These are phyloP conservation scores for Philhelius pedissequus DNA, from an alignment of 2,888 invertebrate species.

Conservation along the genomic window DNA sequence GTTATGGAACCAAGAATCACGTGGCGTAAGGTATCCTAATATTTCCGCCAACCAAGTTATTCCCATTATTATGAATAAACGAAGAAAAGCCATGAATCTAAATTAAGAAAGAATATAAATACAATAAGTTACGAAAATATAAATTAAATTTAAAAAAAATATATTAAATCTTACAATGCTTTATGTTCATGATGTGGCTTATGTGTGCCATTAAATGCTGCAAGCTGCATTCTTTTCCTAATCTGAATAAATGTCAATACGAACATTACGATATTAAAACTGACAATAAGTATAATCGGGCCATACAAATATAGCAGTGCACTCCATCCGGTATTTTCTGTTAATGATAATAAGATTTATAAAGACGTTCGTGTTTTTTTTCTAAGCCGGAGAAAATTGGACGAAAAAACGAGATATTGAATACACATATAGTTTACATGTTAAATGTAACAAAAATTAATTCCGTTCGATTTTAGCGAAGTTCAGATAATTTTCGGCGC, in stretches of 20 bases:
- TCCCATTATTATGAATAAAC: background rate
- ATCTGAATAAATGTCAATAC: background rate
- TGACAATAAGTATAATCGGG: background rate
- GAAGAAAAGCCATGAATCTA: background rate
- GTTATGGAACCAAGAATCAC: background rate
- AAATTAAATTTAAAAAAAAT: background rate
- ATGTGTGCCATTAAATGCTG: background rate
- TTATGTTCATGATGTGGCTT: background rate
- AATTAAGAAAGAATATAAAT: background rate
- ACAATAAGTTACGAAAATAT: too few species aligned
- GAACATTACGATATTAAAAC: background rate
- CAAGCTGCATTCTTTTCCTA: background rate
- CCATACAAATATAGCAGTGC: background rate
- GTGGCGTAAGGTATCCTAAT: background rate
- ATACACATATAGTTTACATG: too few species aligned
- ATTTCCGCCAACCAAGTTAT: background rate
- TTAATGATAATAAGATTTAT: background rate
- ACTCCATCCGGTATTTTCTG: background rate
- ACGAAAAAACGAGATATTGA: too few species aligned
- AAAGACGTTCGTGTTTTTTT: too few species aligned
- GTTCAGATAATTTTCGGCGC: too few species aligned
- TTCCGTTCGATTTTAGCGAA: too few species aligned
- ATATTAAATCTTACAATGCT: background rate
- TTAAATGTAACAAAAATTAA: too few species aligned
- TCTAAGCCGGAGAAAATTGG: too few species aligned